Base-by-base conservation (phyloP, 2,888 invertebrate genomes). In the Amphipoea lucens region DNA sequence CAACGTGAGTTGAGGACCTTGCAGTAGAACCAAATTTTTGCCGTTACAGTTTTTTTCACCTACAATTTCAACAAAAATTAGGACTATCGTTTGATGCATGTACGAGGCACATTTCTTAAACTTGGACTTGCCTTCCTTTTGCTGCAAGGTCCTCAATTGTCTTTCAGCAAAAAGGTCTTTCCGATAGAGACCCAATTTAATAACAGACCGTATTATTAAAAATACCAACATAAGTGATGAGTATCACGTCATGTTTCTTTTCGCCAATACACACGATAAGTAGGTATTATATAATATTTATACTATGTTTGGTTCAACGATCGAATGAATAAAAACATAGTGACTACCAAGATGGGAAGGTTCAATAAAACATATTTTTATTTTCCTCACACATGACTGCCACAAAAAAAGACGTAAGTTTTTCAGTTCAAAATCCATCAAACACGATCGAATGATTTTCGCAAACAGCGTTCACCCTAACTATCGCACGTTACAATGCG, bases 371-470 rank as follows among this genome's bases (percentile, higher is more conserved):
- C 57, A 74, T 74, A 60, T 84, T 84, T 79, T 70, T 75, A 80
- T 69, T 75, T 80, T 51, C 74, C 12, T 62, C 29, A 62, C 74
- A 63, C 80, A 67, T 62, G 86, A 74, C 45, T 65, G 63, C 72
- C 14, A 72, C 51, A 29, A 40, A 76, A 80, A 70, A 80, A 82
- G 82, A 79, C 73, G 63, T 72, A 66, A 72, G 78, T 83, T 81
- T 78, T 89, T 78, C 82, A 87, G 74, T 81, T 83, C 79, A 79
- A 87, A 83, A 89, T 89, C 88, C 66, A 88, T 88, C 88, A 89
- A 88, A 82, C 68, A 74, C 88, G 87, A 60, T 63, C 79, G 86
- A 85, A 79, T 86, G 88, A 81, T 85, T 87, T 87, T 89, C 79
- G 82, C 88, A 86, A 84, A 84, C 86, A 82, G 82, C 79, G 73